Evolutionary conservation across 2,113 vertebrate genomes (phyloP), one percentile per base, ranked within the genome.

Genomic region (Gavialis gangeticus): DNA sequence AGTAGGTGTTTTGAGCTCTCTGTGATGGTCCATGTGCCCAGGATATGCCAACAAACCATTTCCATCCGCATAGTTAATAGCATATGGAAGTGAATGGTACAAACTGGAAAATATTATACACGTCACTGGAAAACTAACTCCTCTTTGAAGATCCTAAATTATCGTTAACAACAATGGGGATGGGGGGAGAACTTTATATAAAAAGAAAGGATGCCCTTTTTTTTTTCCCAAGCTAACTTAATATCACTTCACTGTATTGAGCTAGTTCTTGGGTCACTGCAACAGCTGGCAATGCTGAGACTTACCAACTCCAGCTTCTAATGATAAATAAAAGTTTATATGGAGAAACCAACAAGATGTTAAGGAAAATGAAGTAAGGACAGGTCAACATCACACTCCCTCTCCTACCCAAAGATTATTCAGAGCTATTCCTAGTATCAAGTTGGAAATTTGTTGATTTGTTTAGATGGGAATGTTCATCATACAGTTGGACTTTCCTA

Each of bases 91-190:
- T 66, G 22, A 54, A 46, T 2, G 58, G 63, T 5, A 60, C 55
- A 80, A 73, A 28, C 1, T 37, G 75, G 15, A 62, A 46, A 28
- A 24, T 46, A 54, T 4, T 57, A n/a, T 6, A 87, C 66, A 67
- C 27, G 3, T 4, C 2, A 4, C 28, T 34, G 12, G 3, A 89
- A 17, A 14, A 13, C 17, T 0, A 0, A 0, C 71, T 88, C 75
- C 77, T 14, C 56, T 13, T 27, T 21, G 22, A 75, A 78, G 10
- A 37, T 71, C 10, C 66, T 60, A 67, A 59, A 34, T n/a, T 75
- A 8, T 10, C 28, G 14, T 34, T 71, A 71, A 21, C 21, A 71
- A 71, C 21, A 71, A 71, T 12, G 6, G 30, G 12, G 10, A 71
- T 4, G 11, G 12, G 67, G n/a, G 67, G 67, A 30, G 37, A 71